Evolutionary conservation across 2,797 vertebrate species (phyloP).

Genomic region (Rachycentron canadum): DNA sequence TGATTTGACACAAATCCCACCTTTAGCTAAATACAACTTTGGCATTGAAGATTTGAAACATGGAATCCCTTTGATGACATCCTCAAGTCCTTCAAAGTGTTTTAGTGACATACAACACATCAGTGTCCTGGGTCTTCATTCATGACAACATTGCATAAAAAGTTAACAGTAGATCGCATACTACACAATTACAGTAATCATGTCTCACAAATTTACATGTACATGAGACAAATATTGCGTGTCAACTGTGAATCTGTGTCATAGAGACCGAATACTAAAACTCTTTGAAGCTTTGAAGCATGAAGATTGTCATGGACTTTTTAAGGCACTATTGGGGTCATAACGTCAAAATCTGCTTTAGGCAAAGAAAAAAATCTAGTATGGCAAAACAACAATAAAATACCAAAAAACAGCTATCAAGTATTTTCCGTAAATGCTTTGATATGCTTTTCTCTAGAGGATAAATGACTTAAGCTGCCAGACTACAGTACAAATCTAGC

Average conservation of each 20-base stretch:
- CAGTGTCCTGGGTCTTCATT: constrained; percentile 3
- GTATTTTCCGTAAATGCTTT: constrained; percentile 68
- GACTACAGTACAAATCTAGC: constrained; percentile 68
- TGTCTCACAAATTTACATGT: not conserved
- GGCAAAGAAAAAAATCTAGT: constrained; percentile 23
- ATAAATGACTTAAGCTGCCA: constrained; percentile 69
- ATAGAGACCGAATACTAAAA: constrained; percentile 6
- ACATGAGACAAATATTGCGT: constrained; percentile 7
- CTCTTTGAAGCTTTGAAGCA: constrained; percentile 27
- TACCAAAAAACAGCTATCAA: constrained; percentile 54
- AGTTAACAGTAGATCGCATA: constrained; percentile 10
- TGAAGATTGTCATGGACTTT: constrained; percentile 15
- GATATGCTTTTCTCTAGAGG: constrained; percentile 55
- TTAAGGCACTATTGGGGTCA: constrained; percentile 64
- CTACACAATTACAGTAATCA: not conserved
- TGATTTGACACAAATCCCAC: constrained; percentile 33
- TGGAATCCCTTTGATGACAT: constrained; percentile 35
- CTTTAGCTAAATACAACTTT: constrained; percentile 42
- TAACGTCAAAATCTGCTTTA: constrained; percentile 12
- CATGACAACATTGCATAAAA: constrained; percentile 1
- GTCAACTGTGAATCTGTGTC: constrained; percentile 10
- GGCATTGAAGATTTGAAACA: constrained; percentile 31
- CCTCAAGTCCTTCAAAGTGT: constrained; percentile 13
- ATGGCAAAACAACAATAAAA: constrained; percentile 21
- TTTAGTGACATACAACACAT: not conserved